Conservation (phyloP, 2,113 vertebrate genomes). For the Zeus faber region DNA sequence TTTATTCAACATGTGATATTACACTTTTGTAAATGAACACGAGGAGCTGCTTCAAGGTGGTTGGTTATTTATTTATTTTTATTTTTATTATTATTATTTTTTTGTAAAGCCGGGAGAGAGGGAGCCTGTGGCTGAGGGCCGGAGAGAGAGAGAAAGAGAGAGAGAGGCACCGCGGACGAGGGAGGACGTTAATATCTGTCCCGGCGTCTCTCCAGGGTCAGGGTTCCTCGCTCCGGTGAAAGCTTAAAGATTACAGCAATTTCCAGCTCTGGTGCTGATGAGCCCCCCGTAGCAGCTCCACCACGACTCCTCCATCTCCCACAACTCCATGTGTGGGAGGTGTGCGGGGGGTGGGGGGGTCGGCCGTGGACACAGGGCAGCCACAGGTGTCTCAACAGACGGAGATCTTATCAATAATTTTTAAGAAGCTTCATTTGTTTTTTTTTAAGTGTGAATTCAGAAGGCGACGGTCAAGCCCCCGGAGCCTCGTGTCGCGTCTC, state of each 20-base stretch:
- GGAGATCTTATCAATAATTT: conserved; percentile 8
- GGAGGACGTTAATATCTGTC: conserved; percentile 56
- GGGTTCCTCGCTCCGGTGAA: conserved; percentile 45
- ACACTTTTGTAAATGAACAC: too few species aligned
- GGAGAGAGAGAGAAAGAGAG: too few species aligned
- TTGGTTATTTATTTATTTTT: too few species aligned
- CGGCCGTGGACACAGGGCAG: conserved; percentile 17
- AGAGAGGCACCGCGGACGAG: conserved; percentile 22
- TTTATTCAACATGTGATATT: too few species aligned
- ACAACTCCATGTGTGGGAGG: neutral
- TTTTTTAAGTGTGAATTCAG: too few species aligned
- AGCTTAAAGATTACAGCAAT: conserved; percentile 65
- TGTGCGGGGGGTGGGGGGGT: conserved; percentile 13
- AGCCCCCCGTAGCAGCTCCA: conserved; percentile 46
- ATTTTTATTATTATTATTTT: conserved; percentile 2
- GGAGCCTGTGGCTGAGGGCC: conserved; percentile 35
- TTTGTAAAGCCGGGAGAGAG: conserved; percentile 25
- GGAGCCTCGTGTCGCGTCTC: too few species aligned
- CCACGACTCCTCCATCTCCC: conserved; percentile 33
- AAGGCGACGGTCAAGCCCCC: too few species aligned
- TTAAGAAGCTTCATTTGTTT: conserved; percentile 20
- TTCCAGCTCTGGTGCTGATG: conserved; percentile 57
- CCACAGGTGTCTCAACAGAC: conserved; percentile 52
- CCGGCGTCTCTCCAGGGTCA: conserved; percentile 42
- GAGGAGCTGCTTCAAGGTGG: too few species aligned